Conservation (phyloP, 1,140 invertebrate species). For the Trachymyrmex septentrionalis region DNA sequence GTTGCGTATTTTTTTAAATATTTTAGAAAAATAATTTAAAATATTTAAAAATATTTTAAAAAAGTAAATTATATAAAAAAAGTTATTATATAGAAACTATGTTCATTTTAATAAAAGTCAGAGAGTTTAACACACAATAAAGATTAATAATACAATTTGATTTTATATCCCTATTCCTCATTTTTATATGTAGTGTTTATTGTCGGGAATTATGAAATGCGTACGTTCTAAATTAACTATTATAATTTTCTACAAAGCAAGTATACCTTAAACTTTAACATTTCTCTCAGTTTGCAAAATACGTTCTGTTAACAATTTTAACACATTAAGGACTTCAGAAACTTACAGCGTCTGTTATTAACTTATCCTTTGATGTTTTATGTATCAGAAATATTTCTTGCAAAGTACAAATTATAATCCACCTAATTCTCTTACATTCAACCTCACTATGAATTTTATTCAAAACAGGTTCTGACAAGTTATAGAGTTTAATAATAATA, state of each 20-base stretch:
- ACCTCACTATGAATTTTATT: not conserved
- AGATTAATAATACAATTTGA: conserved; percentile 4
- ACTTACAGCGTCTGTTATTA: conserved; percentile 19
- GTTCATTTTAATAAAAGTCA: not conserved
- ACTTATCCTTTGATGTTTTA: conserved; percentile 32
- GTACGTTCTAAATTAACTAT: not conserved
- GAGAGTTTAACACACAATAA: not conserved
- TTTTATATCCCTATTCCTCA: not conserved
- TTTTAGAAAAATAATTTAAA: no score
- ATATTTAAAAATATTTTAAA: no score
- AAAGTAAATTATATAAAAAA: not conserved
- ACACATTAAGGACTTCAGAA: not conserved
- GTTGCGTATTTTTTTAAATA: no score
- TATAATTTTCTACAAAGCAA: not conserved
- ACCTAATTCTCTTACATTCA: not conserved
- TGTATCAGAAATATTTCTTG: conserved; percentile 17
- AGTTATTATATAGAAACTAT: not conserved
- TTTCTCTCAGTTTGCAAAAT: conserved; percentile 1
- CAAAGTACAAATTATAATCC: conserved; percentile 21
- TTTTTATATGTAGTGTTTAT: not conserved
- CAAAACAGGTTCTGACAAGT: not conserved
- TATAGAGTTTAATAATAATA: not conserved
- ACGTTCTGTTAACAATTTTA: conserved; percentile 18
- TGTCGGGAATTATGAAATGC: not conserved
- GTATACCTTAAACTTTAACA: not conserved